Percentiles rank a stretch among this genome's conserved stretches.
These are phyloP conservation scores for Cephus cinctus DNA, from an alignment of 1,140 invertebrate genomes.

Conservation along the genomic window DNA sequence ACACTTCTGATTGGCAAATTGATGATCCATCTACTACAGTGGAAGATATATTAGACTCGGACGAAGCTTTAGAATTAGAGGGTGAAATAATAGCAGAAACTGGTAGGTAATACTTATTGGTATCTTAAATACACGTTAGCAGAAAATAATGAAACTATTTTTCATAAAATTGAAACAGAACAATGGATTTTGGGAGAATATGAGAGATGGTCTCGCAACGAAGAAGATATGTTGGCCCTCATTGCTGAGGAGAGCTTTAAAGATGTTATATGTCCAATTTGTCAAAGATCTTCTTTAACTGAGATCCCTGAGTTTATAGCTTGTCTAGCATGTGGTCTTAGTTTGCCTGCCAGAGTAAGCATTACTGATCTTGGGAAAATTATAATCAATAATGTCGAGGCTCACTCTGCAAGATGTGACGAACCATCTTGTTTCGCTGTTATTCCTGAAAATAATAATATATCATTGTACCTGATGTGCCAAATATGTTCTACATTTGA, in stretches of 20 bases:
- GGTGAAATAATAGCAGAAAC: slow-evolving; percentile 28
- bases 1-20: slow-evolving; percentile 17
- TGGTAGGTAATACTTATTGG: slow-evolving; percentile 21
- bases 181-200: slow-evolving; percentile 50
- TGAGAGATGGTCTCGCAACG: slow-evolving; percentile 36
- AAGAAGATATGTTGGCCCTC: slow-evolving; percentile 30
- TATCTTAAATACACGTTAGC: neutral
- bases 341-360: slow-evolving; percentile 26
- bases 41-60: slow-evolving; percentile 18
- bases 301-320: slow-evolving; percentile 24
- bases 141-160: slow-evolving; percentile 11
- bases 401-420: slow-evolving; percentile 32
- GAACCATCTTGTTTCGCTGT: slow-evolving; percentile 30
- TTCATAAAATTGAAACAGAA: slow-evolving; percentile 29
- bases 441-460: slow-evolving; percentile 27
- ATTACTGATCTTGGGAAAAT: slow-evolving; percentile 26
- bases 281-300: slow-evolving; percentile 29
- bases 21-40: slow-evolving; percentile 1
- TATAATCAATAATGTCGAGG: slow-evolving; percentile 25
- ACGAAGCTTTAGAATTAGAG: slow-evolving; percentile 32
- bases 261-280: slow-evolving; percentile 42
- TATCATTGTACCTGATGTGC: slow-evolving; percentile 38
- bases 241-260: slow-evolving; percentile 21
- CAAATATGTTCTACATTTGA: slow-evolving; percentile 27
- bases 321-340: slow-evolving; percentile 32